Conservation (phyloP, 2,113 vertebrate genomes). For the Eclectus roratus region DNA sequence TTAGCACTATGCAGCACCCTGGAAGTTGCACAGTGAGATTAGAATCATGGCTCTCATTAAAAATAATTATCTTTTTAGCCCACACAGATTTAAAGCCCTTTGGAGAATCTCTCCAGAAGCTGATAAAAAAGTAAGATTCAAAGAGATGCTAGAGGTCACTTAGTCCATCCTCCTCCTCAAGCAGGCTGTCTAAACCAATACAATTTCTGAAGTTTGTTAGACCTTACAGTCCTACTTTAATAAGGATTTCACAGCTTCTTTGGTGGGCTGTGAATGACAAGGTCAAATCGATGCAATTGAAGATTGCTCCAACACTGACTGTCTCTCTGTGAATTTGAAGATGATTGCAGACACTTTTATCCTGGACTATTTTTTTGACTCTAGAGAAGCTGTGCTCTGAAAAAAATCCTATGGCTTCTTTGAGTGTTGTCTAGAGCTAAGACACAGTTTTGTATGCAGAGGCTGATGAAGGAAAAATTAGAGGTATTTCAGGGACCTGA, state of each 20-base stretch:
- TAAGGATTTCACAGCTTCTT: background rate
- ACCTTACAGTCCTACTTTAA: background rate
- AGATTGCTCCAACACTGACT: background rate
- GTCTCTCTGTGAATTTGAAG: background rate
- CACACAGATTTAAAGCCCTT: background rate
- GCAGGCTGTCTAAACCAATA: background rate
- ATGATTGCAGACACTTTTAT: background rate
- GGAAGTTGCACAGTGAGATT: background rate
- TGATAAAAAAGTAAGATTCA: background rate
- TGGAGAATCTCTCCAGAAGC: background rate
- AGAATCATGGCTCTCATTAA: background rate
- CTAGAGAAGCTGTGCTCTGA: background rate
- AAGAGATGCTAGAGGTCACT: background rate
- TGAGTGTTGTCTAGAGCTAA: background rate
- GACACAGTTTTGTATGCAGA: background rate
- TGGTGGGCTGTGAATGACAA: background rate
- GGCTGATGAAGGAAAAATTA: background rate
- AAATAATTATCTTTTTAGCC: conserved; percentile 19
- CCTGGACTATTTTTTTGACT: background rate
- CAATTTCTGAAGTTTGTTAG: background rate
- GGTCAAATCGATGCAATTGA: background rate
- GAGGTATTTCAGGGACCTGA: background rate
- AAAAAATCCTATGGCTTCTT: background rate
- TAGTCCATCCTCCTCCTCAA: background rate
- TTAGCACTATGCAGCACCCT: background rate